A percentile compares a stretch with the other conserved stretches of the same genome.
Evolutionary conservation across 2,888 invertebrate genomes (phyloP).

Genomic region (Lithophane socia): DNA sequence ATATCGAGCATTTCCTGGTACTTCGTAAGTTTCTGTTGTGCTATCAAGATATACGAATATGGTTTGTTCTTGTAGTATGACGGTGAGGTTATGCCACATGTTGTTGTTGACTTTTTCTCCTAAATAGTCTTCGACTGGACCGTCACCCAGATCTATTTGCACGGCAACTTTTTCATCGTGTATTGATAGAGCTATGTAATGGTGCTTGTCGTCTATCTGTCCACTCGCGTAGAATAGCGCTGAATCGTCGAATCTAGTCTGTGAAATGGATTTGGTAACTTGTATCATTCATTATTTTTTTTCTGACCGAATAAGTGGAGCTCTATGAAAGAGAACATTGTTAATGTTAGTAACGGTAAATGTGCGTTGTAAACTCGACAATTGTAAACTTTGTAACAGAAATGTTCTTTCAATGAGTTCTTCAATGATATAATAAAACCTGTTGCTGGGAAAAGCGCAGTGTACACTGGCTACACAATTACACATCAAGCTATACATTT

Average conservation of each 20-base stretch:
- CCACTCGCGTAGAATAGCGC: slow-evolving; percentile 98
- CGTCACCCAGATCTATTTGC: slow-evolving; percentile 96
- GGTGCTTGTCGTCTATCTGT: slow-evolving; percentile 96
- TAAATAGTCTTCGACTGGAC: slow-evolving; percentile 92
- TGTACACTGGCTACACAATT: no score
- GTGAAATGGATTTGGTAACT: slow-evolving; percentile 73
- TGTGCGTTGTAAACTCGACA: not conserved
- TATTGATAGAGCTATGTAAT: slow-evolving; percentile 97
- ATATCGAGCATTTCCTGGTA: slow-evolving; percentile 92
- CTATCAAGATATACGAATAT: slow-evolving; percentile 95
- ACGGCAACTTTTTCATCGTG: slow-evolving; percentile 95
- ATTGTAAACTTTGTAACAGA: slow-evolving; percentile 23
- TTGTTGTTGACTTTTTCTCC: slow-evolving; percentile 93
- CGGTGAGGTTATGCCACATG: slow-evolving; percentile 97
- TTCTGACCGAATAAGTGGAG: slow-evolving; percentile 33
- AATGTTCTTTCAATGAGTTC: not conserved
- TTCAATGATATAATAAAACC: not conserved
- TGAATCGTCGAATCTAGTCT: slow-evolving; percentile 97
- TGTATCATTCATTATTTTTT: slow-evolving; percentile 28
- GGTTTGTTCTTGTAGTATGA: slow-evolving; percentile 94
- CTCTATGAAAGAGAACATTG: slow-evolving; percentile 31
- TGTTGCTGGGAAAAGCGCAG: not conserved
- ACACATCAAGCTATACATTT: not conserved
- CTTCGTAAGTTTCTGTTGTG: slow-evolving; percentile 92
- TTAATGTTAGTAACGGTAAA: slow-evolving; percentile 34